Evolutionary conservation across 2,888 invertebrate genomes (phyloP).

Genomic region (Cheilosia soror): DNA sequence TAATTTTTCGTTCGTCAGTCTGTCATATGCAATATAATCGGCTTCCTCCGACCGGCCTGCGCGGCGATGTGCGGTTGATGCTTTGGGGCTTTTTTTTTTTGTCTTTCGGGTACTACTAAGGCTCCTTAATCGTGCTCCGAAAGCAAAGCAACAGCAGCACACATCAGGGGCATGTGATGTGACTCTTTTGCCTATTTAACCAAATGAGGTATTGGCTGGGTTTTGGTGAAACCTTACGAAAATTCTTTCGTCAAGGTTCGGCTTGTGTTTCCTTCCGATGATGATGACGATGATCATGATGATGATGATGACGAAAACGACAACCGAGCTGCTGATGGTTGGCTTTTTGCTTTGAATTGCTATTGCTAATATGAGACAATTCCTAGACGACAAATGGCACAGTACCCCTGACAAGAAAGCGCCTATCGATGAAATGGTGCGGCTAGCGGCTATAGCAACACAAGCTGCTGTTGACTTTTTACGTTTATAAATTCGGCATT

Average conservation of each 20-base stretch:
- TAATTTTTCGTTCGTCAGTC: constrained; percentile 67
- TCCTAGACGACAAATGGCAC: background rate
- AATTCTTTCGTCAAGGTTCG: constrained; percentile 81
- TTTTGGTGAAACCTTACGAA: constrained; percentile 81
- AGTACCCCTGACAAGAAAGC: constrained; percentile 15
- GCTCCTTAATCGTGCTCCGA: constrained; percentile 49
- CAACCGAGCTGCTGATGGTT: constrained; percentile 15
- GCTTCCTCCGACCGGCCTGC: constrained; percentile 20
- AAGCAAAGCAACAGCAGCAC: constrained; percentile 37
- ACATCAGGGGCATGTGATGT: constrained; percentile 35
- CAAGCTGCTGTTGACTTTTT: too few relatives aligned
- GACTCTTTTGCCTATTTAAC: constrained; percentile 77
- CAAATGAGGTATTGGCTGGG: constrained; percentile 81
- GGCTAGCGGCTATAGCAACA: background rate
- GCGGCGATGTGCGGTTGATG: constrained; percentile 45
- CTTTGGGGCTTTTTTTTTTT: constrained; percentile 12
- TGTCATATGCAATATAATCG: constrained; percentile 65
- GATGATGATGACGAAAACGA: constrained; percentile 4
- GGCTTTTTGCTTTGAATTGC: constrained; percentile 38
- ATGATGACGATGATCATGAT: constrained; percentile 1
- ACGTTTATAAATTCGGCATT: too few relatives aligned
- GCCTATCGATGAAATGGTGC: background rate
- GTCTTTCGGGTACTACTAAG: constrained; percentile 43
- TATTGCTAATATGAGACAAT: constrained; percentile 29
- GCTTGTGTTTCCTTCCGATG: constrained; percentile 62